Evolutionary conservation across 2,797 vertebrate species (phyloP).

Genomic region (Notolabrus celidotus): DNA sequence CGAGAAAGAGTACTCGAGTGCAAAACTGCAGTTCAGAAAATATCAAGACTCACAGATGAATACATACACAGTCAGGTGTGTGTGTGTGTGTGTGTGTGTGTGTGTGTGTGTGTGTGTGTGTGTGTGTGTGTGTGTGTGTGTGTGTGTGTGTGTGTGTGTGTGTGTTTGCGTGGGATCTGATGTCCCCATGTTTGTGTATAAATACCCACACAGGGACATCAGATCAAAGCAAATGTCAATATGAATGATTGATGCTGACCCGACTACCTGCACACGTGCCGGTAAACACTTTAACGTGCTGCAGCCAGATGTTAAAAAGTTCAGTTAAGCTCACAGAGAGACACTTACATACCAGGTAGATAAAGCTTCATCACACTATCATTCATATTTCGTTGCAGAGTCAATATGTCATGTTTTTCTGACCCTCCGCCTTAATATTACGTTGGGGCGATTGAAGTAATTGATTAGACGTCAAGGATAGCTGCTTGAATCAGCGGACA

Average conservation of each 20-base stretch:
- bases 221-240: conserved; percentile 75
- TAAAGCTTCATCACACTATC: background rate
- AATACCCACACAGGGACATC: conserved; percentile 32
- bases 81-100: background rate
- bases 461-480: conserved; percentile 26
- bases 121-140: too few relatives aligned
- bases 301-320: background rate
- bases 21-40: background rate
- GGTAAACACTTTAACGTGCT: conserved; percentile 21
- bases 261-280: conserved; percentile 46
- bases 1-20: background rate
- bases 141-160: too few relatives aligned
- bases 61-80: conserved; percentile 8
- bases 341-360: conserved; percentile 3
- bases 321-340: background rate
- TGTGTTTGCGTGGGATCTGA: background rate
- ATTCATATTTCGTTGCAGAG: background rate
- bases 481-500: conserved; percentile 38
- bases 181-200: too few relatives aligned
- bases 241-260: conserved; percentile 78
- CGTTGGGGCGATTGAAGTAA: conserved; percentile 13
- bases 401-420: background rate
- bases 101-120: too few relatives aligned
- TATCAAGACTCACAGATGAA: background rate
- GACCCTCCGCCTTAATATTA: background rate